Conservation (phyloP, 2,888 invertebrate genomes). For the Ophioninae sp. region DNA sequence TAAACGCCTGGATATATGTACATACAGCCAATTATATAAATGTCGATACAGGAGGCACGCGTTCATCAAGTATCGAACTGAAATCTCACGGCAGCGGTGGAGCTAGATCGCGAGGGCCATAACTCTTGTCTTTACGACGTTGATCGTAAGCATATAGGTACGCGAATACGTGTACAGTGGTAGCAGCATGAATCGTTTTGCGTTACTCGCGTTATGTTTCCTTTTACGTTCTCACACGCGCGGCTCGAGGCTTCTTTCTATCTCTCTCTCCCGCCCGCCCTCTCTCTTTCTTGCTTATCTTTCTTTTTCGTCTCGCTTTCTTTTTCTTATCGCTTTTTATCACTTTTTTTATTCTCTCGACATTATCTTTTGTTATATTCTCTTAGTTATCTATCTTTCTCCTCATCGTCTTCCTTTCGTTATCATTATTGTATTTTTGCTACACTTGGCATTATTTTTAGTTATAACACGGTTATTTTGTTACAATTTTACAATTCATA, state of each 20-base stretch:
- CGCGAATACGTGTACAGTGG: conserved; percentile 41
- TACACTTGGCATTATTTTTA: too few relatives aligned
- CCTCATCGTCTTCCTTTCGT: too few relatives aligned
- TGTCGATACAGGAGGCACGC: conserved; percentile 15
- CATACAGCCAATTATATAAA: background rate
- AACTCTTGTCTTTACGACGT: conserved; percentile 70
- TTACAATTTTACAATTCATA: too few relatives aligned
- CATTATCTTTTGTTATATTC: too few relatives aligned
- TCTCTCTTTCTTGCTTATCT: conserved; percentile 16
- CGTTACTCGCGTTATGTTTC: conserved; percentile 55
- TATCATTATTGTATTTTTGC: too few relatives aligned
- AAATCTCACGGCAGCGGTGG: conserved; percentile 45
- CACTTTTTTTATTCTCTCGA: background rate
- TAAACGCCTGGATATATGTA: background rate
- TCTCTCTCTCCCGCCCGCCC: background rate
- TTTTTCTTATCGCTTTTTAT: conserved; percentile 26
- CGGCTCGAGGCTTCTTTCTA: conserved; percentile 2
- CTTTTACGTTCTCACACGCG: conserved; percentile 61
- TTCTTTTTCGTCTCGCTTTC: conserved; percentile 19
- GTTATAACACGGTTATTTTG: too few relatives aligned
- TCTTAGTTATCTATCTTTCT: too few relatives aligned
- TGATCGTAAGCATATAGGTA: conserved; percentile 55
- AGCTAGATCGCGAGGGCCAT: conserved; percentile 60
- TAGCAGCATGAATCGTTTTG: conserved; percentile 51
- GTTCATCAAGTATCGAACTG: conserved; percentile 38